Evolutionary conservation across 2,113 vertebrate species (phyloP).

Genomic region (Rhynchomys soricoides): DNA sequence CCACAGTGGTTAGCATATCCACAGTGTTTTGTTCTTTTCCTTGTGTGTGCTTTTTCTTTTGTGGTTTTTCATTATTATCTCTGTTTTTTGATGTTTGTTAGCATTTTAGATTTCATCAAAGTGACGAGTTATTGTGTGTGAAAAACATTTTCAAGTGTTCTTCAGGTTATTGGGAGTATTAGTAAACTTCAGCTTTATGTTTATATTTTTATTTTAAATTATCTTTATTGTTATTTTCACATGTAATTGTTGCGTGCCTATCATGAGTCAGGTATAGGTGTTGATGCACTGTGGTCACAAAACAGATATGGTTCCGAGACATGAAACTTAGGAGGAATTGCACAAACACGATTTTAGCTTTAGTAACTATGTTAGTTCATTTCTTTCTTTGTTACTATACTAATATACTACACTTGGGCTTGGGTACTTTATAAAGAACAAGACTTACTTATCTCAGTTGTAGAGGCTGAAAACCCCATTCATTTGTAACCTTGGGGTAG

Average conservation of each 20-base stretch:
- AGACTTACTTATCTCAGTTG: not conserved
- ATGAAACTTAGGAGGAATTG: not conserved
- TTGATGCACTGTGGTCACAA: slow-evolving; percentile 5
- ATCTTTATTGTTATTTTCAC: not conserved
- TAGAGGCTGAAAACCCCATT: not conserved
- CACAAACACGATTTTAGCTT: not conserved
- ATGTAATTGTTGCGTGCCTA: not conserved
- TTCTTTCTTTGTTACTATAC: not conserved
- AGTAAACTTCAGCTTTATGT: not conserved
- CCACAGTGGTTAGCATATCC: not conserved
- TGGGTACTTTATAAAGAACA: not conserved
- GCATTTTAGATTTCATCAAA: slow-evolving; percentile 22
- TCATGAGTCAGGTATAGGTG: not conserved
- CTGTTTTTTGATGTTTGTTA: slow-evolving; percentile 56
- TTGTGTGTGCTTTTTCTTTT: slow-evolving; percentile 9
- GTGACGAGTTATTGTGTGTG: not conserved
- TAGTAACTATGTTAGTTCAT: not conserved
- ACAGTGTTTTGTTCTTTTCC: not conserved
- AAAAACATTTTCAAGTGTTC: slow-evolving; percentile 32
- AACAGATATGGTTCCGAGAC: not conserved
- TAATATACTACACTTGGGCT: not conserved
- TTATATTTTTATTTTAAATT: slow-evolving; percentile 49
- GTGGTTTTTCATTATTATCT: not conserved
- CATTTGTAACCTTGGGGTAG: not conserved
- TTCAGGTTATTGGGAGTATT: slow-evolving; percentile 8